These are phyloP conservation scores for Hyposoter dolosus DNA, from an alignment of 2,888 invertebrate genomes.

Conservation along the genomic window DNA sequence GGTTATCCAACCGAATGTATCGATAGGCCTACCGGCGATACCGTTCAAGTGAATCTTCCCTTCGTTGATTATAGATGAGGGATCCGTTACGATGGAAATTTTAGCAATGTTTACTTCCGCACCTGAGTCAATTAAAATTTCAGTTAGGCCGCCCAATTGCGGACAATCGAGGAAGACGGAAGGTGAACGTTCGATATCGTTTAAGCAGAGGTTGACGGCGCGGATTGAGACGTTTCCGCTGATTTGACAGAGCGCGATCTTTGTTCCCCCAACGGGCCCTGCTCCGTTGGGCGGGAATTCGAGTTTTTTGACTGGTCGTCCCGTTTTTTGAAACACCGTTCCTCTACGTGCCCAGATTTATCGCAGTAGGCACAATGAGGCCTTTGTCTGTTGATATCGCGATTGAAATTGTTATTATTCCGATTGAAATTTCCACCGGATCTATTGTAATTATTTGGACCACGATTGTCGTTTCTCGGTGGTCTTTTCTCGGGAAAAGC, in stretches of 20 bases:
- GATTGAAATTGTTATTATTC: neutral
- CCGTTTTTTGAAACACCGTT: neutral
- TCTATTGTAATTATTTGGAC: too few relatives aligned
- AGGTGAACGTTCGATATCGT: neutral
- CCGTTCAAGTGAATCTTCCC: neutral
- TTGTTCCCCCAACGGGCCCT: neutral
- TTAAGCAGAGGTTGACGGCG: neutral
- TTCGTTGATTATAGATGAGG: neutral
- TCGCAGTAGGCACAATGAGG: neutral
- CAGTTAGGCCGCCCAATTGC: neutral
- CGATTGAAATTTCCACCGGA: too few relatives aligned
- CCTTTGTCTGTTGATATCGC: neutral
- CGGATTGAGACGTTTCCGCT: neutral
- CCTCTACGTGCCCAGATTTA: neutral
- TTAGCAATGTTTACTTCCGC: neutral
- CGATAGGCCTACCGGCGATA: too few relatives aligned
- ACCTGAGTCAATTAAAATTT: neutral
- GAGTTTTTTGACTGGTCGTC: neutral
- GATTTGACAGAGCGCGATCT: neutral
- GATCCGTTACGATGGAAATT: neutral
- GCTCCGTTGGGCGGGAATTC: neutral
- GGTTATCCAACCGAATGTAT: too few relatives aligned
- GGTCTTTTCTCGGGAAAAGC: constrained; percentile 9
- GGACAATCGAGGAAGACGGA: neutral
- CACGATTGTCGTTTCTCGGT: neutral